Evolutionary conservation across 2,888 invertebrate genomes (phyloP).

Genomic region (Odontocerum albicorne): DNA sequence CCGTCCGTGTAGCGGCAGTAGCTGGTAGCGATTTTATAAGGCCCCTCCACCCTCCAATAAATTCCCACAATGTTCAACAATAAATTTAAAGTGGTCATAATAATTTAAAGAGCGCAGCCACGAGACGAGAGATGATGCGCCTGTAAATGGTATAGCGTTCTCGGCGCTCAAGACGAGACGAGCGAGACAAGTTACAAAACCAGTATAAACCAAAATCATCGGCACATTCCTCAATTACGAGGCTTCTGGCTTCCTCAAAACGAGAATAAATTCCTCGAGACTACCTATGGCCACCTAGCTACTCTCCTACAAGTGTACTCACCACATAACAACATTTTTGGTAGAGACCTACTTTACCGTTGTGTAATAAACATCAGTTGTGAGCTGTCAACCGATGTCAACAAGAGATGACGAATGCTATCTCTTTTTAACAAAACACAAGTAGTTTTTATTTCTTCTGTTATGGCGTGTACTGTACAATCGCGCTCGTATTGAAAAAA

Average conservation of each 20-base stretch:
- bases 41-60: neutral
- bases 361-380: slow-evolving; percentile 29
- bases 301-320: too few species aligned
- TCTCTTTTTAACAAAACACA: slow-evolving; percentile 29
- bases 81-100: neutral
- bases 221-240: slow-evolving; percentile 10
- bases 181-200: slow-evolving; percentile 5
- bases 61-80: neutral
- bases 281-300: neutral
- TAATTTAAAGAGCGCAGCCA: neutral
- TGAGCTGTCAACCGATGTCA: slow-evolving; percentile 31
- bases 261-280: slow-evolving; percentile 1
- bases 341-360: slow-evolving; percentile 33
- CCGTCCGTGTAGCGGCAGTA: too few species aligned
- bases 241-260: neutral
- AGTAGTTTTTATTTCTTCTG: slow-evolving; percentile 27
- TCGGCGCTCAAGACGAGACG: neutral
- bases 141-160: slow-evolving; percentile 11
- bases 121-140: neutral
- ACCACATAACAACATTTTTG: slow-evolving; percentile 17
- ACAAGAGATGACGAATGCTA: slow-evolving; percentile 33
- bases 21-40: too few species aligned
- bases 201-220: slow-evolving; percentile 16
- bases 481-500: slow-evolving; percentile 9
- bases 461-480: slow-evolving; percentile 21